Evolutionary conservation across 1,140 invertebrate species (phyloP).

Genomic region (Telenomus remus): DNA sequence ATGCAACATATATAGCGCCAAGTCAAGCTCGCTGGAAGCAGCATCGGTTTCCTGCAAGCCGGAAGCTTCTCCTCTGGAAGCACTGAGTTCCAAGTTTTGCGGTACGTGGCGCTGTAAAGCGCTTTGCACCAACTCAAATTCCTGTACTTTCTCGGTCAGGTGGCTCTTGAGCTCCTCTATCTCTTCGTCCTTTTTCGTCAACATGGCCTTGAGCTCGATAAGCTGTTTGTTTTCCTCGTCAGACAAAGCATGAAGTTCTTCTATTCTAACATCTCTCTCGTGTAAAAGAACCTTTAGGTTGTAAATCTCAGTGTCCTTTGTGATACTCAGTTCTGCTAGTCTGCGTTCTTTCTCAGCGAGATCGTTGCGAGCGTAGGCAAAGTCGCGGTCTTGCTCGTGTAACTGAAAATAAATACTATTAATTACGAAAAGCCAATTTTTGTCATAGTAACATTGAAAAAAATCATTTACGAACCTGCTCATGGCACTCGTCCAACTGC

Average conservation of each 20-base stretch:
- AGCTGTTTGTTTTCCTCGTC: conserved; percentile 76
- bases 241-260: conserved; percentile 75
- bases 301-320: conserved; percentile 67
- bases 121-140: conserved; percentile 74
- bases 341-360: conserved; percentile 64
- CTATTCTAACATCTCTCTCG: conserved; percentile 66
- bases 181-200: conserved; percentile 81
- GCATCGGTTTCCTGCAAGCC: conserved; percentile 5
- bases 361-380: conserved; percentile 46
- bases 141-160: conserved; percentile 77
- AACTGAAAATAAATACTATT: conserved; percentile 7
- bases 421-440: not conserved
- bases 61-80: not conserved
- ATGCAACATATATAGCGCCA: conserved; percentile 89
- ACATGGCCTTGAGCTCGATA: conserved; percentile 74
- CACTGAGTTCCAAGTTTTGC: conserved; percentile 18
- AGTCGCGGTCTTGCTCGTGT: conserved; percentile 33
- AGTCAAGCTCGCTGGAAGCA: conserved; percentile 80
- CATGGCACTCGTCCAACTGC: conserved; percentile 52
- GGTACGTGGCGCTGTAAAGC: conserved; percentile 58
- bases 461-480: conserved; percentile 31
- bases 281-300: conserved; percentile 65
- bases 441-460: not conserved
- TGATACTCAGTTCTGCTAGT: conserved; percentile 64
- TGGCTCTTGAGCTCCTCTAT: conserved; percentile 81